phyloP scores from a whole-genome alignment of 2,797 vertebrate genomes.

The Anabas testudineus region DNA sequence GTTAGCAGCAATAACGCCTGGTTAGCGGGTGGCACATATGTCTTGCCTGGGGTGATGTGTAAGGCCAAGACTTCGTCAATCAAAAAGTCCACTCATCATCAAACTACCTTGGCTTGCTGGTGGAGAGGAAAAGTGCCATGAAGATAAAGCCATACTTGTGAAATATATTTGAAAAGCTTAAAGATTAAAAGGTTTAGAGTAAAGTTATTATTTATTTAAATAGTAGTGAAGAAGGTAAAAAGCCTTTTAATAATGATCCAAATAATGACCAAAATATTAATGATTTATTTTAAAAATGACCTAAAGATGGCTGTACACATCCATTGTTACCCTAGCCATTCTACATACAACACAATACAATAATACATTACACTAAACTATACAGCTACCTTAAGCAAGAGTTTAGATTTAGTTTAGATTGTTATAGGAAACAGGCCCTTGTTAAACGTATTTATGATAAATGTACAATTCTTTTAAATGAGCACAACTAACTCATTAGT shows the following conservation, averaged over 20 bases:
- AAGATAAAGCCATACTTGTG: not conserved
- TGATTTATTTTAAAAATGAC: not conserved
- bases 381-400: not conserved
- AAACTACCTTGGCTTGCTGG: constrained; percentile 26
- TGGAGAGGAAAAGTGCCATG: not conserved
- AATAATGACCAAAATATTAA: too few species aligned
- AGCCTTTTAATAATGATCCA: too few species aligned
- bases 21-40: constrained; percentile 57
- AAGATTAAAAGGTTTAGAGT: not conserved
- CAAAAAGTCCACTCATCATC: constrained; percentile 30
- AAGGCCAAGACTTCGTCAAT: constrained; percentile 63
- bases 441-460: not conserved
- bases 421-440: not conserved
- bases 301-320: not conserved
- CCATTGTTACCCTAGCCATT: too few species aligned
- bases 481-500: not conserved
- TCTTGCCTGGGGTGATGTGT: constrained; percentile 45
- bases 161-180: constrained; percentile 28
- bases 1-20: constrained; percentile 61
- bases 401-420: not conserved
- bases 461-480: not conserved
- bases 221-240: constrained; percentile 1
- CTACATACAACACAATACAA: too few species aligned
- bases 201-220: constrained; percentile 39
- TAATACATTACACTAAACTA: not conserved